Evolutionary conservation across 2,797 vertebrate genomes (phyloP).

Genomic region (Streptopelia turtur): DNA sequence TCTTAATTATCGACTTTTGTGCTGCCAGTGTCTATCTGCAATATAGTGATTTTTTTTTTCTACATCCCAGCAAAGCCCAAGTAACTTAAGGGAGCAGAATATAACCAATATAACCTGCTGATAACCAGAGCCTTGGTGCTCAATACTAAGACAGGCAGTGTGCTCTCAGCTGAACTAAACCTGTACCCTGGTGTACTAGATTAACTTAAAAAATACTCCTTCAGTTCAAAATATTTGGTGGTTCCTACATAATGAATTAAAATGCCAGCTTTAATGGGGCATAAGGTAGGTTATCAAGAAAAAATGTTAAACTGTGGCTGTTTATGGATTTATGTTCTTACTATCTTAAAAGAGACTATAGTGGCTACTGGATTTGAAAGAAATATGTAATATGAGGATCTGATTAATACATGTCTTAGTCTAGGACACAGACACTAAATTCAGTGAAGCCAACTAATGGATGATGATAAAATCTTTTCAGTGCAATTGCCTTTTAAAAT

Average conservation of each 20-base stretch:
- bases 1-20: background rate
- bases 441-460: background rate
- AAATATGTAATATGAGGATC: background rate
- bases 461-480: background rate
- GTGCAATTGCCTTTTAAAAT: conserved; percentile 23
- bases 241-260: background rate
- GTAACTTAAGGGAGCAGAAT: background rate
- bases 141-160: background rate
- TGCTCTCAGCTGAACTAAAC: background rate
- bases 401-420: background rate
- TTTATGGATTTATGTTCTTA: background rate
- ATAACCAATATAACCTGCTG: background rate
- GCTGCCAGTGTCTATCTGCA: background rate
- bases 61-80: background rate
- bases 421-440: background rate
- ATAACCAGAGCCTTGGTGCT: background rate
- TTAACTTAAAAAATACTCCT: background rate
- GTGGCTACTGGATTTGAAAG: background rate
- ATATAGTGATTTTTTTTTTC: background rate
- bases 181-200: background rate
- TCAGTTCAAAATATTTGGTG: background rate
- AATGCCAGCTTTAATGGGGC: background rate
- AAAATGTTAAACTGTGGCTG: background rate
- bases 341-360: background rate
- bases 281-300: background rate